Percentiles rank a stretch among this genome's conserved stretches.
phyloP scores from a whole-genome alignment of 2,797 vertebrate species.

The Odontamblyopus rebecca region DNA sequence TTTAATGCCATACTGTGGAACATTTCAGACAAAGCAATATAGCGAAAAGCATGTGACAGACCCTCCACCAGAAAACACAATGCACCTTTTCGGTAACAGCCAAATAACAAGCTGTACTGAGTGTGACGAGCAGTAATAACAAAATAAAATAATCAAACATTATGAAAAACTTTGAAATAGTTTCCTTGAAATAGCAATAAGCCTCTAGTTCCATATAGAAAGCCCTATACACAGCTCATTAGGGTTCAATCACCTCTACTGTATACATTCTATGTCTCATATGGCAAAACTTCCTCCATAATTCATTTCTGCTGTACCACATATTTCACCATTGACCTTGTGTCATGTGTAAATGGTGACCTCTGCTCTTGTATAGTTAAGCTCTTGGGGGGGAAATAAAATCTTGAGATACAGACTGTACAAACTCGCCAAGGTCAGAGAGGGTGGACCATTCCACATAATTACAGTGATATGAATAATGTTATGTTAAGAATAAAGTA shows the following conservation, averaged over 20 bases:
- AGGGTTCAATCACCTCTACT: not conserved
- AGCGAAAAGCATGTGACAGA: too few species aligned
- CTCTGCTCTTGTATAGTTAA: not conserved
- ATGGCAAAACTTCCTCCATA: not conserved
- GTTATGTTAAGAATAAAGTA: conserved; percentile 23
- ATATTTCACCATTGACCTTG: conserved; percentile 24
- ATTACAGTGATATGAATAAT: conserved; percentile 33
- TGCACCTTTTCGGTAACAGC: too few species aligned
- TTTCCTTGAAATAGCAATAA: too few species aligned
- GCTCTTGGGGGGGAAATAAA: not conserved
- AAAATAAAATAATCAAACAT: too few species aligned
- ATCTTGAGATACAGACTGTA: conserved; percentile 5
- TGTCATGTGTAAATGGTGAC: conserved; percentile 3
- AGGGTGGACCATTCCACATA: conserved; percentile 14
- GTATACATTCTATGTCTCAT: not conserved
- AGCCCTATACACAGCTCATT: too few species aligned
- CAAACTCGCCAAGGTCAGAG: conserved; percentile 18
- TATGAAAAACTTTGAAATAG: too few species aligned
- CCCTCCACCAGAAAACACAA: too few species aligned
- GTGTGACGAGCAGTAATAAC: too few species aligned
- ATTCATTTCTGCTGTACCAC: conserved; percentile 12
- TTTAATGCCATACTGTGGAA: too few species aligned
- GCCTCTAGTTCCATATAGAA: too few species aligned
- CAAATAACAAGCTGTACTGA: too few species aligned
- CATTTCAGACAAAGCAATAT: too few species aligned